Evolutionary conservation across 2,888 invertebrate genomes (phyloP).

Genomic region (Notocelia uddmanniana): DNA sequence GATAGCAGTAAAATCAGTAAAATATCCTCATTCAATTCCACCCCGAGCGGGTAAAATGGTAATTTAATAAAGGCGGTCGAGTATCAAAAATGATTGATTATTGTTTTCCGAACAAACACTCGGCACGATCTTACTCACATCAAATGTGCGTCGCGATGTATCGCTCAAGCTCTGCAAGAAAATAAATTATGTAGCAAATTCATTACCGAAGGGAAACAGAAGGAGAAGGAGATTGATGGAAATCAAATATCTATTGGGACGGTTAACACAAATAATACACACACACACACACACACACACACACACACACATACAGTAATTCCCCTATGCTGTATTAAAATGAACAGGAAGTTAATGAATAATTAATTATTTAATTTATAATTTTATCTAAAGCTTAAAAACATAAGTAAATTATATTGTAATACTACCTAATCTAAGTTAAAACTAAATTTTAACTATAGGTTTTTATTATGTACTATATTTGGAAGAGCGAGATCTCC

Average conservation of each 20-base stretch:
- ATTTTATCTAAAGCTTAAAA: too few species aligned
- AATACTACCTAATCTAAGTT: too few species aligned
- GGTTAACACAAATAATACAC: not conserved
- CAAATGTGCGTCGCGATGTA: conserved; percentile 64
- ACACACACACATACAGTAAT: too few species aligned
- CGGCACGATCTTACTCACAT: conserved; percentile 77
- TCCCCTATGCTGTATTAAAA: too few species aligned
- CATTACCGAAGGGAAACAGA: conserved; percentile 32
- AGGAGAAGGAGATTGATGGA: conserved; percentile 27
- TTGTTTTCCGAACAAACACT: conserved; percentile 72
- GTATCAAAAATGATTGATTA: conserved; percentile 68
- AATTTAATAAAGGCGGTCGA: conserved; percentile 57
- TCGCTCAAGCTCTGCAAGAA: conserved; percentile 69
- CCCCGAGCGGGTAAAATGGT: conserved; percentile 43
- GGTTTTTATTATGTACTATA: too few species aligned
- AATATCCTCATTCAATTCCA: not conserved
- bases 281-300: too few species aligned
- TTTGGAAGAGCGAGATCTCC: too few species aligned
- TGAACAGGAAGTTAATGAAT: too few species aligned
- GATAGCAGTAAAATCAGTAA: conserved; percentile 7
- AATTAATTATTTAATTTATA: too few species aligned
- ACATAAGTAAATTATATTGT: too few species aligned
- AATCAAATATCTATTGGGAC: conserved; percentile 12
- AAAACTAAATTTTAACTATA: too few species aligned
- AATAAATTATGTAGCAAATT: conserved; percentile 48